Base-by-base conservation (phyloP, 2,113 vertebrate species). In the Xenopus laevis region DNA sequence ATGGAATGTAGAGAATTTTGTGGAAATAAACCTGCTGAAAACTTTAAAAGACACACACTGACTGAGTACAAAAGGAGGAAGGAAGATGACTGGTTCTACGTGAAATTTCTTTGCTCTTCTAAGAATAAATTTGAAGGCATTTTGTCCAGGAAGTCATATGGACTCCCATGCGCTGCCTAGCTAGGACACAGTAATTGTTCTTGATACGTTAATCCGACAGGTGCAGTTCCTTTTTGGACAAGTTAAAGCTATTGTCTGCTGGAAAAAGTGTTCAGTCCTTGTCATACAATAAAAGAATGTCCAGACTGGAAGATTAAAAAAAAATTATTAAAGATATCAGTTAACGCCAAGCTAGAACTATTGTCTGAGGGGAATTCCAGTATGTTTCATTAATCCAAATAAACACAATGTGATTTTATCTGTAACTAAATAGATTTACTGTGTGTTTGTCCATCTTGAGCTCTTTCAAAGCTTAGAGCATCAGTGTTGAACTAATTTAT, bases 1-100 rank as follows among this genome's bases (percentile, higher is more conserved):
- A 80, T 70, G 74, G 79, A 78, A 81, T 79, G 44, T 68, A 44
- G 79, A 81, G 82, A 76, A 71, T 74, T 78, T 33, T 80, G 82
- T 91, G 86, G 88, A 88, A 92, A 89, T 82, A 90, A 90, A 89
- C 87, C 85, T 88, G 90, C 81, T 86, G 84, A 87, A 89, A 91
- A 83, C 85, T 83, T 86, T 86, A 81, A 84, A 88, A 89, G 89
- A 82, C 81, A 23, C 62, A 75, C 72, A 79, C 79, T 0, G 2
- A 71, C 72, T 74, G 66, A 88, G 79, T 13, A 92, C 89, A 92
- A 92, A 93, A 88, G 92, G 81, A 89, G 91, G 91, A 93, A 93
- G 92, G 92, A 93, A 92, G 90, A 87, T 88, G 86, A 87, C 82
- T 80, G 80, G 81, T 10, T 3, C 58, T 79, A 78, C 83, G 75